Evolutionary conservation across 1,140 invertebrate genomes (phyloP).

Genomic region (Thrips palmi): DNA sequence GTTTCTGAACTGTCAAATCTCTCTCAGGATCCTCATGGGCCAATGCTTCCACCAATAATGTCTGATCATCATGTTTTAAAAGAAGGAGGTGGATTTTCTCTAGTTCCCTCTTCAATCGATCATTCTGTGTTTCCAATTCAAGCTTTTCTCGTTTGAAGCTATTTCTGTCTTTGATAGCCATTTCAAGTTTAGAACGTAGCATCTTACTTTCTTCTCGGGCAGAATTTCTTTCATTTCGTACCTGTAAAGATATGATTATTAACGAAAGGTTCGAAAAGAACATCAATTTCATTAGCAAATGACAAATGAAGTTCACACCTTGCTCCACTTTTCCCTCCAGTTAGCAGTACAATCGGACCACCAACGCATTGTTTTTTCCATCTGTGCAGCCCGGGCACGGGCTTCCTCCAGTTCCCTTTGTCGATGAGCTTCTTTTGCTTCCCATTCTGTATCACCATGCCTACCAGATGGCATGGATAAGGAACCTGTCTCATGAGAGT

Average conservation of each 20-base stretch:
- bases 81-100: conserved; percentile 49
- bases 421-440: conserved; percentile 45
- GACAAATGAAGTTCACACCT: conserved; percentile 30
- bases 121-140: conserved; percentile 60
- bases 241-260: conserved; percentile 22
- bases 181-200: conserved; percentile 59
- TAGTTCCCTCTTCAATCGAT: conserved; percentile 62
- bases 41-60: conserved; percentile 23
- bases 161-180: conserved; percentile 55
- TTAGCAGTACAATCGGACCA: conserved; percentile 86
- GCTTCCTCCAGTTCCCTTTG: conserved; percentile 79
- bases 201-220: conserved; percentile 71
- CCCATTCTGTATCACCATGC: conserved; percentile 52
- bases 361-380: conserved; percentile 99
- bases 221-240: conserved; percentile 68
- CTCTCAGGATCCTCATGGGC: conserved; percentile 24
- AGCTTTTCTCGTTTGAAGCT: conserved; percentile 58
- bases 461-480: too few relatives aligned
- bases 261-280: conserved; percentile 4
- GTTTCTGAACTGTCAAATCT: too few relatives aligned
- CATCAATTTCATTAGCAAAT: background rate
- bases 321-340: conserved; percentile 93
- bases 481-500: too few relatives aligned
- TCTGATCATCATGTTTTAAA: conserved; percentile 36
- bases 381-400: conserved; percentile 74